A percentile compares a stretch with the other conserved stretches of the same genome.
These are phyloP conservation scores for Strix occidentalis DNA, from an alignment of 2,797 vertebrate genomes.

Conservation along the genomic window DNA sequence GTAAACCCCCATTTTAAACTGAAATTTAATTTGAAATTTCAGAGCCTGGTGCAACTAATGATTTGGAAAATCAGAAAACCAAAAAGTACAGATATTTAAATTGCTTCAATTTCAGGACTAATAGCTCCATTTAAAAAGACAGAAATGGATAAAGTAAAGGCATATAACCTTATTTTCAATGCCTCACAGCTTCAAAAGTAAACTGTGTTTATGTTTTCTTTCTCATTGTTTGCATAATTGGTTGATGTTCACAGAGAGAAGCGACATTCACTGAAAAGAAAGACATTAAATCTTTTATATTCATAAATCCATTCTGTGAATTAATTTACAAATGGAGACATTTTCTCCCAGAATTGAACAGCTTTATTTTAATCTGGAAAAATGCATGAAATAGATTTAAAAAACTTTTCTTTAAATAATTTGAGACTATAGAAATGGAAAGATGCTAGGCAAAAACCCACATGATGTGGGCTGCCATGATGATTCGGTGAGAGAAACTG, in stretches of 20 bases:
- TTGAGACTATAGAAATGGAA: not conserved
- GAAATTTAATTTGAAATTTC: constrained; percentile 20
- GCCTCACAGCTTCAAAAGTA: constrained; percentile 1
- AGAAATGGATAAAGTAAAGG: not conserved
- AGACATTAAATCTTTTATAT: not conserved
- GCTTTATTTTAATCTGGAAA: not conserved
- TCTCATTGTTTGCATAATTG: constrained; percentile 24
- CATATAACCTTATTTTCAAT: constrained; percentile 7
- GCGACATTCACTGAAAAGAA: not conserved
- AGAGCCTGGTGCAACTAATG: not conserved
- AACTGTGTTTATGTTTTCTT: not conserved
- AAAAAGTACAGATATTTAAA: constrained; percentile 10
- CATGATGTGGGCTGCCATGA: not conserved
- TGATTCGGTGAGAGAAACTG: not conserved
- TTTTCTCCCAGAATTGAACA: not conserved
- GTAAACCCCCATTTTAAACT: not conserved
- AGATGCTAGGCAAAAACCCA: not conserved
- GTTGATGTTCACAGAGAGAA: not conserved
- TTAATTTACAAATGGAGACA: not conserved
- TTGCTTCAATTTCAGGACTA: not conserved
- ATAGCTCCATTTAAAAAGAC: not conserved
- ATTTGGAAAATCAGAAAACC: constrained; percentile 19
- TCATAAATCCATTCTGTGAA: not conserved
- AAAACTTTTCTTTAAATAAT: not conserved
- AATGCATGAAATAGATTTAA: not conserved